Conservation (phyloP, 2,113 vertebrate species). For the Cryptomyrus ogoouensis region DNA sequence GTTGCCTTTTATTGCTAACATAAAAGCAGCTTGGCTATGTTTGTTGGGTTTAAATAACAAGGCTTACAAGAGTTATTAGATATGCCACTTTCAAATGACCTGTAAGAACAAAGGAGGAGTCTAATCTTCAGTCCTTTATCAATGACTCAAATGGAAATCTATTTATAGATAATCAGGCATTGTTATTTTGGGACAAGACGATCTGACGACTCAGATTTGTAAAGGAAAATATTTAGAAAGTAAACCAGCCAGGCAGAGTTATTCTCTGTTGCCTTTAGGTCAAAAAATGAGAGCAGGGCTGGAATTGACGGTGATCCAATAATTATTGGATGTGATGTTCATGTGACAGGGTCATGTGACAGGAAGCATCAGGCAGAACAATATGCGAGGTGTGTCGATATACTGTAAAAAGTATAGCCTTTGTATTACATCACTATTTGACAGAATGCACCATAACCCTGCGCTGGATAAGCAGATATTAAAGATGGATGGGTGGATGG, state of each 20-base stretch:
- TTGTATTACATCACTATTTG: neutral
- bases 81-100: neutral
- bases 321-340: neutral
- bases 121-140: neutral
- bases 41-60: neutral
- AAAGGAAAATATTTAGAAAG: neutral
- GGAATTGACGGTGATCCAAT: neutral
- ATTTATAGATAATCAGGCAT: slow-evolving; percentile 12
- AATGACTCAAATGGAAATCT: neutral
- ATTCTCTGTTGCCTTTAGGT: neutral
- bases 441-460: neutral
- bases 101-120: neutral
- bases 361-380: neutral
- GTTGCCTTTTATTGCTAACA: neutral
- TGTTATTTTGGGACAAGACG: neutral
- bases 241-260: neutral
- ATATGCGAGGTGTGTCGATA: neutral
- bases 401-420: neutral
- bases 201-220: neutral
- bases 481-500: neutral
- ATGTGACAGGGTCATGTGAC: neutral
- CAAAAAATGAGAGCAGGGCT: neutral
- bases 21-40: neutral
- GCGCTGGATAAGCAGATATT: neutral
- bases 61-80: neutral